Percentiles rank a stretch among this genome's conserved stretches.
These are phyloP conservation scores for Oreochromis mossambicus DNA, from an alignment of 2,797 vertebrate genomes.

Conservation along the genomic window DNA sequence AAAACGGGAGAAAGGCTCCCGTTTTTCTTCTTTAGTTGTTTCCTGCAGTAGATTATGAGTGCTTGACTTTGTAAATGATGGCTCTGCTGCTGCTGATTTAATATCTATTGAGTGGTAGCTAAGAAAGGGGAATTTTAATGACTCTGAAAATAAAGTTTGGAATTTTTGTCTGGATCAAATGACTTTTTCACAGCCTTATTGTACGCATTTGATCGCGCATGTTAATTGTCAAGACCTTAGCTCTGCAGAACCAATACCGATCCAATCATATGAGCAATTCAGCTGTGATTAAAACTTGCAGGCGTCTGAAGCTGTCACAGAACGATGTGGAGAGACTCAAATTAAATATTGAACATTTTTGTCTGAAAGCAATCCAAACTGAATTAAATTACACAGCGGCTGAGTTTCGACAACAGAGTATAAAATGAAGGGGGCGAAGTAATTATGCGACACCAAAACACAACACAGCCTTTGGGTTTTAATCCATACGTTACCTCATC, in stretches of 20 bases:
- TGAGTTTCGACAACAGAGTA: constrained; percentile 5
- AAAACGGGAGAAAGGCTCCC: neutral
- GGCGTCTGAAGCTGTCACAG: neutral
- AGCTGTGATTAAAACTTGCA: constrained; percentile 14
- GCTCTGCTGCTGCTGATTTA: neutral
- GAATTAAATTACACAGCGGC: constrained; percentile 17
- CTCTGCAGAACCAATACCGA: neutral
- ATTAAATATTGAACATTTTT: constrained; percentile 24
- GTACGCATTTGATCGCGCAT: neutral
- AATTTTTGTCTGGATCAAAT: neutral
- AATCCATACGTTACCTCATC: neutral
- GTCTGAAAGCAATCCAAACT: neutral
- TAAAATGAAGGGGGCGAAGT: neutral
- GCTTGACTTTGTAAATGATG: neutral
- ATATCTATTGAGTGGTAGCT: neutral
- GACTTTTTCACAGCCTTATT: neutral
- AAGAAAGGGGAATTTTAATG: neutral
- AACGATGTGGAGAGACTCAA: neutral
- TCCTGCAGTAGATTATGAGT: neutral
- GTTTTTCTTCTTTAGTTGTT: neutral
- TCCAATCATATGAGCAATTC: constrained; percentile 7
- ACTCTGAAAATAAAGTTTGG: neutral
- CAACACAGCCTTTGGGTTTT: neutral
- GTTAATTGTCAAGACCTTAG: neutral
- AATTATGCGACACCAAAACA: neutral